A percentile compares a stretch with the other conserved stretches of the same genome.
Evolutionary conservation across 2,797 vertebrate genomes (phyloP).

Genomic region (Kryptolebias ocellatus): DNA sequence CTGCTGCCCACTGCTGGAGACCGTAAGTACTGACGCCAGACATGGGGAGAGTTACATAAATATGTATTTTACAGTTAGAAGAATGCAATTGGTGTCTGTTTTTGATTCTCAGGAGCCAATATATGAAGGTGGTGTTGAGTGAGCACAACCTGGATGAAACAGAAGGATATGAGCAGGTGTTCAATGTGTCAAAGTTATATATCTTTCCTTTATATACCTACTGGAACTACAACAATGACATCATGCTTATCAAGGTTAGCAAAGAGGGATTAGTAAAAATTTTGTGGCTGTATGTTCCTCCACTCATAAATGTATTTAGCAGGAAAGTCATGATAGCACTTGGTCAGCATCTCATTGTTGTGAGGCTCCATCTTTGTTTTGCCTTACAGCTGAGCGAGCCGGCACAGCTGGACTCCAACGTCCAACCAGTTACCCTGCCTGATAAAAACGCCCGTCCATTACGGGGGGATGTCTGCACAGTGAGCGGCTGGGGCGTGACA

Average conservation of each 20-base stretch:
- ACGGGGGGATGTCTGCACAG: constrained; percentile 59
- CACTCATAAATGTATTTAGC: not conserved
- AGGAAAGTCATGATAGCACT: not conserved
- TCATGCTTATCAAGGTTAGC: constrained; percentile 82
- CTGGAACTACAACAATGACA: constrained; percentile 76
- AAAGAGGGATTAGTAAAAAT: too few species aligned
- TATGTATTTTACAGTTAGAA: not conserved
- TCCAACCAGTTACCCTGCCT: constrained; percentile 66
- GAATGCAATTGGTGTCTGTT: not conserved
- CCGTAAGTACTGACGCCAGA: constrained; percentile 71
- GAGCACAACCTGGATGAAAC: constrained; percentile 68
- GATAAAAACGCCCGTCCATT: not conserved
- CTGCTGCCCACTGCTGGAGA: constrained; percentile 86
- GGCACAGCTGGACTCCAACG: constrained; percentile 67
- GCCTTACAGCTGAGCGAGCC: constrained; percentile 71
- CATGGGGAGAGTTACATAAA: too few species aligned
- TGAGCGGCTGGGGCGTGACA: constrained; percentile 85
- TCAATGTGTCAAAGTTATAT: constrained; percentile 62
- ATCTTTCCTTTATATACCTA: constrained; percentile 60
- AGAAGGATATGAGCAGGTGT: constrained; percentile 76
- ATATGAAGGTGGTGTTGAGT: constrained; percentile 73
- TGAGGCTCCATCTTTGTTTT: constrained; percentile 12
- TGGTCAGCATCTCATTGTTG: not conserved
- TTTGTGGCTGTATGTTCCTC: not conserved
- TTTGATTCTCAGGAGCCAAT: constrained; percentile 51